A percentile compares a stretch with the other conserved stretches of the same genome.
These are phyloP conservation scores for Tigriopus californicus DNA, from an alignment of 2,888 invertebrate genomes.

Conservation along the genomic window DNA sequence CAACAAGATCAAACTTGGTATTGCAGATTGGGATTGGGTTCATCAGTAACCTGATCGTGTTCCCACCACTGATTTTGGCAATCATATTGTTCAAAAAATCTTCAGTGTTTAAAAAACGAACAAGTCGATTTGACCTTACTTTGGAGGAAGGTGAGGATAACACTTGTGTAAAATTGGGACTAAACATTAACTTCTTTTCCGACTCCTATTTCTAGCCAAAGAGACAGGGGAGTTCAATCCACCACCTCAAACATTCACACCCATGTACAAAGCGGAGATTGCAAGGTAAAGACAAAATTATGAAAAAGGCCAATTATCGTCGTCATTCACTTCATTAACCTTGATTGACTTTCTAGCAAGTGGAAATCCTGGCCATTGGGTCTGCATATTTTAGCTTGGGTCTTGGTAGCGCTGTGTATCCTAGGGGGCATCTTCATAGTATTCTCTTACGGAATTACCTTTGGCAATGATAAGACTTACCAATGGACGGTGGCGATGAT, in stretches of 20 bases:
- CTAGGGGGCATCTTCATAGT: background rate
- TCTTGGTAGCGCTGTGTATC: background rate
- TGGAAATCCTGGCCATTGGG: background rate
- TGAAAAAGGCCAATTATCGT: too few relatives aligned
- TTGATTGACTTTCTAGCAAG: background rate
- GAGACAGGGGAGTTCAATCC: too few relatives aligned
- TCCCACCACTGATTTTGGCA: constrained; percentile 29
- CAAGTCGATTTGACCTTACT: background rate
- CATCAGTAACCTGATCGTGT: constrained; percentile 29
- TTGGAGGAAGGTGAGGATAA: background rate
- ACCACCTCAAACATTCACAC: too few relatives aligned
- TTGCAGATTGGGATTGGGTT: constrained; percentile 29
- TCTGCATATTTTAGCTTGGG: background rate
- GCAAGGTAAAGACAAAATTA: too few relatives aligned
- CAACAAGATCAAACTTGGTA: background rate
- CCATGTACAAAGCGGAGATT: too few relatives aligned
- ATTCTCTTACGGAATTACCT: constrained; percentile 26
- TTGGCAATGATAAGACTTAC: constrained; percentile 30
- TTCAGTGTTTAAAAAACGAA: constrained; percentile 17
- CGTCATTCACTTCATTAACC: background rate
- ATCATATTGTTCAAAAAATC: constrained; percentile 29
- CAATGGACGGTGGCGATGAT: constrained; percentile 33
- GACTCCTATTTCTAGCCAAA: too few relatives aligned
- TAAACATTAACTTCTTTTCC: too few relatives aligned
- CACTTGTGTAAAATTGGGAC: background rate